A percentile compares a stretch with the other conserved stretches of the same genome.
These are phyloP conservation scores for Limnephilus auricula DNA, from an alignment of 2,888 invertebrate genomes.

Conservation along the genomic window DNA sequence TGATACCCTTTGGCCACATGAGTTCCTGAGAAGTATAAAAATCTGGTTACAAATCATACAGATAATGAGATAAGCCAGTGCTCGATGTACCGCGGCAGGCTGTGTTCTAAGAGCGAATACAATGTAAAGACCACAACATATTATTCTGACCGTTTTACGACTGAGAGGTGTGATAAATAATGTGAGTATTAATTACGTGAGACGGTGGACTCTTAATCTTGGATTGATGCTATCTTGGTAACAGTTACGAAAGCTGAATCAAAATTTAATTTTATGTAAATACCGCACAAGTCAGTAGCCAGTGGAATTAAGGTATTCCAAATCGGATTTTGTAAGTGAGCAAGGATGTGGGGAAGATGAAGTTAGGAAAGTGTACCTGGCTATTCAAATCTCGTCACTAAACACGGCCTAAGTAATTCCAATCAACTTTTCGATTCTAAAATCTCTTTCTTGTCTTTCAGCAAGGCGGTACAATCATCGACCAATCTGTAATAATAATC, in stretches of 20 bases:
- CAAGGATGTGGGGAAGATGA: not conserved
- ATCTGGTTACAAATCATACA: slow-evolving; percentile 65
- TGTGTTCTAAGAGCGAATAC: slow-evolving; percentile 18
- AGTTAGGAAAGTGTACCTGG: too few species aligned
- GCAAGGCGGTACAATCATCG: too few species aligned
- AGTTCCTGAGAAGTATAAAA: slow-evolving; percentile 34
- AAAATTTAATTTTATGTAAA: not conserved
- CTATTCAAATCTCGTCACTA: too few species aligned
- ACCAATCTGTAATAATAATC: too few species aligned
- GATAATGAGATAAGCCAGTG: slow-evolving; percentile 61
- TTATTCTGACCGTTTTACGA: slow-evolving; percentile 25
- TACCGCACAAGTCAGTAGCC: not conserved
- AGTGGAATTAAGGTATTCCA: not conserved
- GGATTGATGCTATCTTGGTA: not conserved
- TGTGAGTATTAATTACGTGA: not conserved
- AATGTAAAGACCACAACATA: slow-evolving; percentile 14
- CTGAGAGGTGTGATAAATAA: slow-evolving; percentile 9
- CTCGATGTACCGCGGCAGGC: slow-evolving; percentile 25
- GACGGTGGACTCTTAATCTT: not conserved
- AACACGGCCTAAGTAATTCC: not conserved
- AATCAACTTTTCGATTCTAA: not conserved
- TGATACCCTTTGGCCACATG: slow-evolving; percentile 9
- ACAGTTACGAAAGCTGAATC: not conserved
- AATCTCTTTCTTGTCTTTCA: not conserved
- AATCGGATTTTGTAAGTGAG: not conserved